Percentiles rank a stretch among this genome's conserved stretches.
Conservation (phyloP, 2,113 vertebrate species). For the Rhegmatorhina hoffmannsi region DNA sequence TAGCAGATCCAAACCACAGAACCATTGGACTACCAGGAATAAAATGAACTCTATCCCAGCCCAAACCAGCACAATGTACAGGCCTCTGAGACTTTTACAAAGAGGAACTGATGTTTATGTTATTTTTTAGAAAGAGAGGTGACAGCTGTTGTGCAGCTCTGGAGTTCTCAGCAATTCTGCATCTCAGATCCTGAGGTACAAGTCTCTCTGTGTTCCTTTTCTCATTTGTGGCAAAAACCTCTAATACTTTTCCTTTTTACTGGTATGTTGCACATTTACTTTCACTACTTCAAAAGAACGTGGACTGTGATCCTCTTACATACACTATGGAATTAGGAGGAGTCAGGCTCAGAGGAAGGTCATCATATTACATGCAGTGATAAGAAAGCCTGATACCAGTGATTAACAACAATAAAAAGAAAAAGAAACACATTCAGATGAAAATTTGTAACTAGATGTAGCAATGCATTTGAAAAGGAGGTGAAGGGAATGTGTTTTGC, state of each 20-base stretch:
- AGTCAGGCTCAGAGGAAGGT: background rate
- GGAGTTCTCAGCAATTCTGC: background rate
- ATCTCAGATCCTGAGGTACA: background rate
- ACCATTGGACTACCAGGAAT: no score
- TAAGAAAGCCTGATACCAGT: background rate
- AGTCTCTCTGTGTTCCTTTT: background rate
- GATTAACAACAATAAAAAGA: background rate
- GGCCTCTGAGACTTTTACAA: background rate
- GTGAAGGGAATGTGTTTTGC: background rate
- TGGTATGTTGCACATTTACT: background rate
- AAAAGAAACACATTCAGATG: no score
- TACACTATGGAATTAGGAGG: background rate
- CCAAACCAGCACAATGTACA: background rate
- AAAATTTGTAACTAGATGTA: background rate
- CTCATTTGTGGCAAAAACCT: background rate
- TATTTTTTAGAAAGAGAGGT: background rate
- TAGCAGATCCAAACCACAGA: background rate
- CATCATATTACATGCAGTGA: background rate
- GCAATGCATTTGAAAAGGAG: background rate
- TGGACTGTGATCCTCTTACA: background rate
- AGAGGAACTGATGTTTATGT: background rate
- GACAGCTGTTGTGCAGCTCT: background rate
- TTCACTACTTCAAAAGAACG: background rate
- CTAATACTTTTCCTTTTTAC: background rate
- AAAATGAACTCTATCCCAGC: background rate